These are phyloP conservation scores for Phortica variegata DNA, from an alignment of 1,140 invertebrate genomes.

Conservation along the genomic window DNA sequence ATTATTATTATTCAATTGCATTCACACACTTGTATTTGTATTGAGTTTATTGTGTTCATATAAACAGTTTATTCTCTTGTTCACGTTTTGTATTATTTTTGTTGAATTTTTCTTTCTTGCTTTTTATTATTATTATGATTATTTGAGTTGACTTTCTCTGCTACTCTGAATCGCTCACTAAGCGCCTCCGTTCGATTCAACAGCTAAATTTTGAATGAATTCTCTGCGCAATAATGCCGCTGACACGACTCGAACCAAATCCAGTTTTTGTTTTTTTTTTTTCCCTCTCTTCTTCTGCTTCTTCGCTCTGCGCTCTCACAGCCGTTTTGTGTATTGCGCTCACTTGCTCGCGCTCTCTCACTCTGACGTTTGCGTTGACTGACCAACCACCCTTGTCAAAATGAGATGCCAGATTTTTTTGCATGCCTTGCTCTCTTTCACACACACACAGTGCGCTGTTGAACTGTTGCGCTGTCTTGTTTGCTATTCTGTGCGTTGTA, in stretches of 20 bases:
- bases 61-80: slow-evolving; percentile 7
- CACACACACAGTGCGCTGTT: no score
- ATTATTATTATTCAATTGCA: background rate
- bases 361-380: background rate
- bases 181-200: slow-evolving; percentile 48
- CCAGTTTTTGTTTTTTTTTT: slow-evolving; percentile 23
- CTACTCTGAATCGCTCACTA: slow-evolving; percentile 13
- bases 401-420: no score
- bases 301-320: no score
- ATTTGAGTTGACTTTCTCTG: slow-evolving; percentile 11
- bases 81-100: slow-evolving; percentile 4
- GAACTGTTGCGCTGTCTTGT: background rate
- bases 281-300: slow-evolving; percentile 1
- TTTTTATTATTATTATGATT: slow-evolving; percentile 12
- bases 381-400: background rate
- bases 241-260: slow-evolving; percentile 49
- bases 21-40: background rate
- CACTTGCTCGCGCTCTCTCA: background rate
- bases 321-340: no score
- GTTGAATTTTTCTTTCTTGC: slow-evolving; percentile 8
- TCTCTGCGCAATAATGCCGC: slow-evolving; percentile 34
- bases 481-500: background rate
- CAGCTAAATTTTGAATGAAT: slow-evolving; percentile 50
- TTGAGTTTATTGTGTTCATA: slow-evolving; percentile 13
- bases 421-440: no score